Conservation (phyloP, 64 coral and sea anemone genomes). For the Montipora capricornis region DNA sequence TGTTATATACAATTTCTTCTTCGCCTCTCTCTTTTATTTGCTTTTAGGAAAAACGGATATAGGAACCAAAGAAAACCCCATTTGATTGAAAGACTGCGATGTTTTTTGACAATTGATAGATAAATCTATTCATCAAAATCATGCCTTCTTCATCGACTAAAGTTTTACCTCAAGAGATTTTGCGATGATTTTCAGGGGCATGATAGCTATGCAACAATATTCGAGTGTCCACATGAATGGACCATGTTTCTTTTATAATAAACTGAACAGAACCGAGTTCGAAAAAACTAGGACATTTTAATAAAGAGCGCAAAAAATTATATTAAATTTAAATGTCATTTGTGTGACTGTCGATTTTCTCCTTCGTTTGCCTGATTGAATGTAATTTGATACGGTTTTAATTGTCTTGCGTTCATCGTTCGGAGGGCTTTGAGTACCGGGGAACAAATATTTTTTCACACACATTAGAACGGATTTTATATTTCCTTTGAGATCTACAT, state of each 20-base stretch:
- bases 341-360: not conserved
- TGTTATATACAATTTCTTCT: not conserved
- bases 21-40: not conserved
- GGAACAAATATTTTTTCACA: not conserved
- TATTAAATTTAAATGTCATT: not conserved
- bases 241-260: not conserved
- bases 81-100: not conserved
- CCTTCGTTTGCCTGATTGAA: not conserved
- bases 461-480: not conserved
- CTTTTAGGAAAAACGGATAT: not conserved
- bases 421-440: too few species aligned
- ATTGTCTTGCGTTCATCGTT: too few species aligned
- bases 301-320: not conserved
- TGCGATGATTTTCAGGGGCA: too few species aligned
- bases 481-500: not conserved
- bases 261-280: not conserved
- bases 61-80: not conserved
- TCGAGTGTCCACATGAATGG: too few species aligned
- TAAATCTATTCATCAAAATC: too few species aligned
- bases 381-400: not conserved
- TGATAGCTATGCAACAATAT: too few species aligned
- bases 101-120: too few species aligned
- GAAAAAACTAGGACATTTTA: not conserved
- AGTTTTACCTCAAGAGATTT: too few species aligned
- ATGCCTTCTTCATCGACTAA: too few species aligned